These are phyloP conservation scores for Metopia argyrocephala DNA, from an alignment of 2,888 invertebrate genomes.

Conservation along the genomic window DNA sequence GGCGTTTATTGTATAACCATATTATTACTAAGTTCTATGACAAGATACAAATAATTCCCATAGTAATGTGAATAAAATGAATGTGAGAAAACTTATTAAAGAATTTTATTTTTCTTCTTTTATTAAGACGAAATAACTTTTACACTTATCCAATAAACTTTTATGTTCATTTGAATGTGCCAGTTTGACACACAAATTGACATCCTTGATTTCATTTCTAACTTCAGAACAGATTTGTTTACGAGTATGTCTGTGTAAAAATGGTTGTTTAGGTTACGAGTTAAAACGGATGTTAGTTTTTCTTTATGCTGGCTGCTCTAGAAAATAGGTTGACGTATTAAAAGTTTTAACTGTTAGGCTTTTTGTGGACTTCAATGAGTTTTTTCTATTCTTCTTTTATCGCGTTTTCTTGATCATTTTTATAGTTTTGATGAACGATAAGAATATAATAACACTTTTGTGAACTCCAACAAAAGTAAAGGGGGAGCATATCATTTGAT, in stretches of 20 bases:
- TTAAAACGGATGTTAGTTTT: slow-evolving; percentile 63
- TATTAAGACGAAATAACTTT: neutral
- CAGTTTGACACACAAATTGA: slow-evolving; percentile 60
- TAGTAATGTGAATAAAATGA: too few relatives aligned
- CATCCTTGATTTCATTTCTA: slow-evolving; percentile 67
- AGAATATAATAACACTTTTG: slow-evolving; percentile 55
- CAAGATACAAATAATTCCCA: too few relatives aligned
- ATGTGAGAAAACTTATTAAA: too few relatives aligned
- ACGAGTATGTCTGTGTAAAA: neutral
- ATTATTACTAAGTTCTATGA: too few relatives aligned
- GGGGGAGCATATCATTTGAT: slow-evolving; percentile 53
- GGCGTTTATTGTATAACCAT: too few relatives aligned
- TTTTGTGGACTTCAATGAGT: slow-evolving; percentile 17
- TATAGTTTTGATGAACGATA: slow-evolving; percentile 42
- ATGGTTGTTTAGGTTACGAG: neutral
- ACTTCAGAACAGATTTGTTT: neutral
- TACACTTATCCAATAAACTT: slow-evolving; percentile 1
- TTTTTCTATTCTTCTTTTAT: slow-evolving; percentile 1
- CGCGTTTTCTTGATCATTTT: slow-evolving; percentile 38
- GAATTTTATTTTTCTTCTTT: neutral
- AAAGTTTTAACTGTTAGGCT: slow-evolving; percentile 38
- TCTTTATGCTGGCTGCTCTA: neutral
- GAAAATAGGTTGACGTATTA: slow-evolving; percentile 60
- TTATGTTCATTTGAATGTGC: slow-evolving; percentile 27
- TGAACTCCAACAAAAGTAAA: slow-evolving; percentile 32